Base-by-base conservation (phyloP, 2,888 invertebrate genomes). In the Andricus curvator region DNA sequence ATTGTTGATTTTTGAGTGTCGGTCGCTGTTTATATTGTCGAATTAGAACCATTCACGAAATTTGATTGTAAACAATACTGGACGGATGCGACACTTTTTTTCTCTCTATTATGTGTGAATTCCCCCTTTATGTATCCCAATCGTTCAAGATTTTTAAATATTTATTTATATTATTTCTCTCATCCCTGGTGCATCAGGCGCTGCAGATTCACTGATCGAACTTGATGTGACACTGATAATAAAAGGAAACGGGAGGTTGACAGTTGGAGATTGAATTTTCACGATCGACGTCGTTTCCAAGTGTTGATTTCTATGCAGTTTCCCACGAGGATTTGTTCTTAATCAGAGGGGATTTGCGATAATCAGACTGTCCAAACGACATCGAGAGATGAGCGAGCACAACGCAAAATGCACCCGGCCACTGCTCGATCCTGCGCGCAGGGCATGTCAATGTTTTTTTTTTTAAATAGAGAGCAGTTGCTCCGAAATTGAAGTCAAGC, bases 401-500 rank as follows among this genome's bases (percentile, higher is more conserved):
- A 48, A 51, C 68, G 25, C 25, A 70, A 51, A 70, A 15, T 70
- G 51, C 74, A 74, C 74, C 74, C 74, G 74, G 74, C 74, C 74
- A 74, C 56, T 56, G 20, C 29, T 70, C 48, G 70, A 70, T 70
- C 29, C 51, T 56, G 74, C 51, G 74, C 74, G 56, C 56, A 74
- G 44, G 56, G 33, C 9, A 51, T 48, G 48, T 25, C 44, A 44
- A 44, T 44, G 44, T 44, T 44, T 48, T 70, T 51, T 70, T 68
- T 68, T 68, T 51, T 29, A 20, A 70, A 70, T 17, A 70, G 44
- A 51, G 25, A 48, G 48, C 17, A 51, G 20, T 48, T 51, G 20
- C 74, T 74, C 56, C 56, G n/a, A 51, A 74, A 74, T 74, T n/a
- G n/a, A 29, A n/a, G 51, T 33, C 29, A 68, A 48, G 25, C 25